phyloP scores from a whole-genome alignment of 2,797 vertebrate genomes.

The Sarcoramphus papa region DNA sequence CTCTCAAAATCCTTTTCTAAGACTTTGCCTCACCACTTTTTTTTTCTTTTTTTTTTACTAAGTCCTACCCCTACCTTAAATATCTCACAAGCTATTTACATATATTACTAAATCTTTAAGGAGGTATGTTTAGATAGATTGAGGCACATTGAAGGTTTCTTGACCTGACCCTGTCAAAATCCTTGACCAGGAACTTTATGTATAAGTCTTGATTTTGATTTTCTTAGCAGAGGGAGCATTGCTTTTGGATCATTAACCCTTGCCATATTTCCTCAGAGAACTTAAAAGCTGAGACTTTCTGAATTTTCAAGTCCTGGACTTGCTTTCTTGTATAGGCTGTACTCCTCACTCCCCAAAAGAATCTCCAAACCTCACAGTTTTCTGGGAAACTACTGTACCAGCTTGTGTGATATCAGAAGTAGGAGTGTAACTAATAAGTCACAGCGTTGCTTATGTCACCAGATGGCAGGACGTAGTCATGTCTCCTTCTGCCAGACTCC shows the following conservation, averaged over 20 bases:
- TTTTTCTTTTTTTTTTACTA: not conserved
- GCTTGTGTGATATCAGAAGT: not conserved
- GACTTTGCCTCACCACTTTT: not conserved
- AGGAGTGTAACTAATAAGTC: not conserved
- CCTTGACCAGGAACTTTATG: not conserved
- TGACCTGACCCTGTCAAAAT: not conserved
- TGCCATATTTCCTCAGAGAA: not conserved
- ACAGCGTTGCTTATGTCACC: not conserved
- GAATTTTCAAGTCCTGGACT: not conserved
- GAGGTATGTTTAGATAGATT: not conserved
- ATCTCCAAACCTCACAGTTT: not conserved
- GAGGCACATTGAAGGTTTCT: not conserved
- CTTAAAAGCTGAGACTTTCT: not conserved
- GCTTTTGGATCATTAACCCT: not conserved
- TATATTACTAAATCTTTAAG: not conserved
- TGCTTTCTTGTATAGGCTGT: not conserved
- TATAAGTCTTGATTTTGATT: not conserved
- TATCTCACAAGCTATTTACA: not conserved
- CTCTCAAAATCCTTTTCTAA: not conserved
- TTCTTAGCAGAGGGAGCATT: not conserved
- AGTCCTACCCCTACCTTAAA: not conserved
- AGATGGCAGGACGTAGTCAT: not conserved
- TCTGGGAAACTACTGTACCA: not conserved
- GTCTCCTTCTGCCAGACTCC: not conserved
- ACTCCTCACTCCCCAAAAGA: not conserved